Evolutionary conservation across 1,140 invertebrate genomes (phyloP), one percentile per base, ranked within the genome.

Genomic region (Halyomorpha halys): DNA sequence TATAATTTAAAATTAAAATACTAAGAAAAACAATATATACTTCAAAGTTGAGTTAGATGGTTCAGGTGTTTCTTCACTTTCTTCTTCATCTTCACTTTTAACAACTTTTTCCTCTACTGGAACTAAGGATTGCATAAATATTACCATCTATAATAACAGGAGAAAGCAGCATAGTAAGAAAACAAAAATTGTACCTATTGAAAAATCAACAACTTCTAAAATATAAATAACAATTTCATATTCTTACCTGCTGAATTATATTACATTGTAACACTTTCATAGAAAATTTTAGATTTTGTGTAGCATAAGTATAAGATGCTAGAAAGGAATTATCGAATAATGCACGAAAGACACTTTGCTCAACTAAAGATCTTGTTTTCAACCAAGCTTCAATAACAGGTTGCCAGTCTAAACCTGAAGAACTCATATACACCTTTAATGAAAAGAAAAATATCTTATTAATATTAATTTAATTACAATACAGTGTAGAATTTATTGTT

Each of bases 261-360:
- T 97, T 97, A 68, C 90, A 91, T 74, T 97, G 91, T 9, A 97
- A 75, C 18, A 97, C 86, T 60, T 87, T 82, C 82, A 97, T 94
- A 67, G 86, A 86, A 45, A 92, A 80, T 1, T 73, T 76, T 0
- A 97, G 77, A 71, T 89, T 93, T 76, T 95, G 91, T 2, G 82
- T 86, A 44, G 85, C 84, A 86, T 86, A 97, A 2, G 83, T 83
- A 71, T 87, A 91, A 8, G 91, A 73, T 64, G 79, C 76, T 0
- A 82, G 74, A 74, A 96, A 97, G 0, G 89, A 86, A 66, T 84
- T 79, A 62, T 91, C 83, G 74, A 97, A 97, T 0, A 90, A 75
- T 56, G 82, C 73, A 49, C 83, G 81, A 59, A 96, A 87, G 11
- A 94, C 79, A 67, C 86, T 82, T 59, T 83, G 78, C 72, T 95